These are phyloP conservation scores for Luscinia luscinia DNA, from an alignment of 2,797 vertebrate genomes.

Conservation along the genomic window DNA sequence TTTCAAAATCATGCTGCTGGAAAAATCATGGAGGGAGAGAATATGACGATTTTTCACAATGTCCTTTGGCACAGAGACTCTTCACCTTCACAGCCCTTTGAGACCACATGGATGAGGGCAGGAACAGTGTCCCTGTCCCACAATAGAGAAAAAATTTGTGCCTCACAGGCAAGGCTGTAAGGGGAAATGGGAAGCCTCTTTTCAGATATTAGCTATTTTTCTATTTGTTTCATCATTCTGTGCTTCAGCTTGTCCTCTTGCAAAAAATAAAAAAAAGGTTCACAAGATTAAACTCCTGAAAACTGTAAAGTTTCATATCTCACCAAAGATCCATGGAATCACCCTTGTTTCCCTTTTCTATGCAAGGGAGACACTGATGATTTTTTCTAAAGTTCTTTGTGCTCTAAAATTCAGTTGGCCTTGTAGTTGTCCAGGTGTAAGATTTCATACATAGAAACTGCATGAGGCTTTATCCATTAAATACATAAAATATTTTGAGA, in stretches of 20 bases:
- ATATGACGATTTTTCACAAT: rapidly evolving
- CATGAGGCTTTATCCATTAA: not conserved
- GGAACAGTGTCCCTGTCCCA: not conserved
- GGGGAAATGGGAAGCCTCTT: not conserved
- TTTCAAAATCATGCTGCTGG: not conserved
- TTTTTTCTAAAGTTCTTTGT: not conserved
- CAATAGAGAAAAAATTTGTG: rapidly evolving
- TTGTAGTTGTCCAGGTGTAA: not conserved
- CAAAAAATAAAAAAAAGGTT: not conserved
- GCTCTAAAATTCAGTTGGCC: not conserved
- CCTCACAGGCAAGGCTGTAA: rapidly evolving
- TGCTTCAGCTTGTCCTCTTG: not conserved
- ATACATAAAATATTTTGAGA: not conserved
- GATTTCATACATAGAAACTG: not conserved
- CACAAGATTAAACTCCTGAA: not conserved
- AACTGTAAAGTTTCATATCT: not conserved
- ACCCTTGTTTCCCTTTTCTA: not conserved
- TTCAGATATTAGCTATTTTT: not conserved
- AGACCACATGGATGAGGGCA: not conserved
- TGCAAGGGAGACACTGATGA: not conserved
- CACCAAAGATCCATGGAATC: not conserved
- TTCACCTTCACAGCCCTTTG: rapidly evolving
- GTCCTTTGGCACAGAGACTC: not conserved
- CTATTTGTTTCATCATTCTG: not conserved
- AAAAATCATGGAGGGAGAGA: not conserved